Percentiles rank a stretch among this genome's conserved stretches.
Conservation (phyloP, 2,888 invertebrate species). For the Lithophane leautieri region DNA sequence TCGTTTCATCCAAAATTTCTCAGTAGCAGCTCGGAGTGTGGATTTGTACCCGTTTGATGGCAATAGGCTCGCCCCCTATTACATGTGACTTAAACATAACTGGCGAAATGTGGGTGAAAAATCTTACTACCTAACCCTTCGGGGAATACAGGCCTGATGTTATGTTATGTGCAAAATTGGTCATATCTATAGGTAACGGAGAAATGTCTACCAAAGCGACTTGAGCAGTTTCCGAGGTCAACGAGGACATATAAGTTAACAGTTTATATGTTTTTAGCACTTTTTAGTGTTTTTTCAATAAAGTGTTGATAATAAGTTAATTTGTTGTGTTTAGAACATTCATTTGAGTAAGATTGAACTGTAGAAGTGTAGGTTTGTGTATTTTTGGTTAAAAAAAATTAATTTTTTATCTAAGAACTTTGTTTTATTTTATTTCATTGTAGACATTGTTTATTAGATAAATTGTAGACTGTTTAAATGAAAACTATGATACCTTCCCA, state of each 20-base stretch:
- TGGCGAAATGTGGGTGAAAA: neutral
- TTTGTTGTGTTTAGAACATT: neutral
- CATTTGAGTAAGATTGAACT: neutral
- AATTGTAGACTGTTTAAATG: neutral
- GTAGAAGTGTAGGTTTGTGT: neutral
- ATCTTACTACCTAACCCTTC: neutral
- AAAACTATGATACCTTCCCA: neutral
- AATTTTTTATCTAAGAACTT: neutral
- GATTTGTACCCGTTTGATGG: neutral
- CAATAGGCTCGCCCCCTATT: neutral
- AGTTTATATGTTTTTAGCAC: neutral
- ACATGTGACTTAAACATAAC: neutral
- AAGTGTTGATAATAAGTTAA: neutral
- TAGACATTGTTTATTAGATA: neutral
- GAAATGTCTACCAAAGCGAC: neutral
- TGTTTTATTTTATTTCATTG: neutral
- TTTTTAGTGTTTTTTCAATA: neutral
- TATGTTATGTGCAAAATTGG: neutral
- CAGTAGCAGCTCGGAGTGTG: neutral
- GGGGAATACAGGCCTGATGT: fast-evolving
- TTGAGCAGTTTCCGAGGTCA: slow-evolving; percentile 6
- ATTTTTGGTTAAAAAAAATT: too few relatives aligned
- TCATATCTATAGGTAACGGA: neutral
- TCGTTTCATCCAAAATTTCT: neutral
- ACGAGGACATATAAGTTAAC: neutral